Percentiles rank a stretch among this genome's conserved stretches.
phyloP scores from a whole-genome alignment of 2,888 invertebrate species.

The Andrena praecox region DNA sequence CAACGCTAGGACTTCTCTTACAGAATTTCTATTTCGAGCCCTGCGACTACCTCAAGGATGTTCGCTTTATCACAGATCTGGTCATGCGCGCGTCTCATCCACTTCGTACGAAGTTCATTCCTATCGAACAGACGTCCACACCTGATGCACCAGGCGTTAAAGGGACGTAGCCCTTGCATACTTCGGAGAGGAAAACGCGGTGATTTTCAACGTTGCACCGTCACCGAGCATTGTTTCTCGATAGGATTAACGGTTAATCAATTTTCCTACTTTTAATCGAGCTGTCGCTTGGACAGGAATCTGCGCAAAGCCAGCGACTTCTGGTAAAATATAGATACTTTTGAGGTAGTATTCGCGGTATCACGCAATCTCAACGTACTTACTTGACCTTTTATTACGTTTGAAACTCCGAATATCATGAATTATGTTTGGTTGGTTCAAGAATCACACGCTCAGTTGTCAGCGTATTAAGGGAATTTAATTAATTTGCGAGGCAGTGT shows the following conservation, averaged over 20 bases:
- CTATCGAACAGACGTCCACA: conserved; percentile 13
- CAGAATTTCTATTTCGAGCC: conserved; percentile 76
- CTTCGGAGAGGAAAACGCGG: not conserved
- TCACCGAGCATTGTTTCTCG: not conserved
- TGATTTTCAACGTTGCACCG: not conserved
- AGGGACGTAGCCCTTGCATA: not conserved
- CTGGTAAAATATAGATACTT: no score
- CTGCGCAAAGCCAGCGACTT: no score
- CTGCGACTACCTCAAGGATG: conserved; percentile 71
- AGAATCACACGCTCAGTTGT: no score
- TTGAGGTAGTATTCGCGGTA: no score
- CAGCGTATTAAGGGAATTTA: not conserved
- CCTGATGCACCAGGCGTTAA: not conserved
- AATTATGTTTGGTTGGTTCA: not conserved
- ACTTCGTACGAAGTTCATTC: conserved; percentile 70
- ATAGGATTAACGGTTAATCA: not conserved
- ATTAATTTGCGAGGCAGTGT: not conserved
- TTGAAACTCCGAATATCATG: not conserved
- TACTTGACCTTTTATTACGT: not conserved
- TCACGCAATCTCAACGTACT: no score
- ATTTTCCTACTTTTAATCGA: not conserved
- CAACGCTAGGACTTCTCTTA: conserved; percentile 69
- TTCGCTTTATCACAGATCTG: conserved; percentile 66
- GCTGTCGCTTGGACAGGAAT: no score
- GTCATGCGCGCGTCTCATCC: conserved; percentile 70